phyloP scores from a whole-genome alignment of 2,113 vertebrate genomes.

The Hippocampus mohnikei region DNA sequence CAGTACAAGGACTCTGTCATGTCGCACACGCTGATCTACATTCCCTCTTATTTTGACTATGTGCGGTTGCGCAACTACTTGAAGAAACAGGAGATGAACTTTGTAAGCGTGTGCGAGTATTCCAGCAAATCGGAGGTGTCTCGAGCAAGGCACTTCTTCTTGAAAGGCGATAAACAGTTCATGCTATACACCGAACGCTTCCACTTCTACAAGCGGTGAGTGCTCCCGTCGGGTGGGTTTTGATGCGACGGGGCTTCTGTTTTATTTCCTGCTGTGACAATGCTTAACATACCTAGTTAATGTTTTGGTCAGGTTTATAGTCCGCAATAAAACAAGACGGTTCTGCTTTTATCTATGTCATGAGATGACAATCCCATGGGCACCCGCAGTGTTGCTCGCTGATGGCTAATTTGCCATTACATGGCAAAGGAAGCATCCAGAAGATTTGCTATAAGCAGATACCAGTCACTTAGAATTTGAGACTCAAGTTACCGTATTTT shows the following conservation, averaged over 20 bases:
- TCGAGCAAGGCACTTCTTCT: constrained; percentile 84
- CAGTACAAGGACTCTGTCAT: constrained; percentile 93
- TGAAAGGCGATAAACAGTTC: constrained; percentile 86
- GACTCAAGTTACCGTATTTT: too few species aligned
- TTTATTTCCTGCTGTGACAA: background rate
- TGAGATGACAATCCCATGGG: too few species aligned
- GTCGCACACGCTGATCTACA: constrained; percentile 90
- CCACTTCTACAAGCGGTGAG: constrained; percentile 96
- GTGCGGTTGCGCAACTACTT: constrained; percentile 92
- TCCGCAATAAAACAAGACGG: background rate
- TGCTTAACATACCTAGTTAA: background rate
- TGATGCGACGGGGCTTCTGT: background rate
- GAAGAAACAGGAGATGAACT: constrained; percentile 87
- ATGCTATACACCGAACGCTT: constrained; percentile 93
- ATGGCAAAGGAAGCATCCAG: too few species aligned
- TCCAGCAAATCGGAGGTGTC: constrained; percentile 78
- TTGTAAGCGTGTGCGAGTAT: constrained; percentile 86
- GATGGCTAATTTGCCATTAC: too few species aligned
- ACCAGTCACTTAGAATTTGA: too few species aligned
- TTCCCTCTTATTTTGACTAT: constrained; percentile 94
- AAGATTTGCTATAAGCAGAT: too few species aligned
- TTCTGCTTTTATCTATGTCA: background rate
- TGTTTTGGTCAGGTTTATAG: background rate
- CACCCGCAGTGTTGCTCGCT: too few species aligned
- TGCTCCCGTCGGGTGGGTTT: background rate